Evolutionary conservation across 2,797 vertebrate genomes (phyloP).

Genomic region (Schizopygopsis malacanthus): DNA sequence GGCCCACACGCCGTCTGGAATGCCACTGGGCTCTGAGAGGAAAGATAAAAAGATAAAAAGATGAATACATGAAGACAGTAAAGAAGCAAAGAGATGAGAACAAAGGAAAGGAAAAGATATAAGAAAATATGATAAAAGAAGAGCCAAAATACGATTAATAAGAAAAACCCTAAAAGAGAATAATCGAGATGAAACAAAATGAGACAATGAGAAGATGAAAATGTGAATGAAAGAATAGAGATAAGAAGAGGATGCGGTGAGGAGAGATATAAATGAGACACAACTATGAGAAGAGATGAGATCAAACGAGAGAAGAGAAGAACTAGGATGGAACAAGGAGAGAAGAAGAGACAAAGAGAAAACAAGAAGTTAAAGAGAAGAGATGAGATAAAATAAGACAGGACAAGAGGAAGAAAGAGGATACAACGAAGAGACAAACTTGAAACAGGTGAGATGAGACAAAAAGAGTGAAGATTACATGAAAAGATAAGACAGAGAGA

Average conservation of each 20-base stretch:
- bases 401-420: not conserved
- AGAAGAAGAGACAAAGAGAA: not conserved
- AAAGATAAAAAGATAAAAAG: slow-evolving; percentile 65
- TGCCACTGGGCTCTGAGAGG: slow-evolving; percentile 86
- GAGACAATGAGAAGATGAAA: not conserved
- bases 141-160: not conserved
- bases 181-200: not conserved
- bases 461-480: not conserved
- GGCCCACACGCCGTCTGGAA: slow-evolving; percentile 85
- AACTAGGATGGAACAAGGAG: not conserved
- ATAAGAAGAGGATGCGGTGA: not conserved
- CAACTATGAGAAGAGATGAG: not conserved
- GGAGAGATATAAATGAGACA: not conserved
- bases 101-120: not conserved
- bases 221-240: not conserved
- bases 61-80: slow-evolving; percentile 17
- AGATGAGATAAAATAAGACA: not conserved
- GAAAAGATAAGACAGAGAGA: not conserved
- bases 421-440: not conserved
- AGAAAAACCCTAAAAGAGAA: not conserved
- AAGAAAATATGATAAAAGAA: not conserved
- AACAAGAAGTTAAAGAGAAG: not conserved
- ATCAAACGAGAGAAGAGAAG: not conserved
- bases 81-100: not conserved
- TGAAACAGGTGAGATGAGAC: not conserved